phyloP scores from a whole-genome alignment of 2,888 invertebrate species.

The Apamea sordens region DNA sequence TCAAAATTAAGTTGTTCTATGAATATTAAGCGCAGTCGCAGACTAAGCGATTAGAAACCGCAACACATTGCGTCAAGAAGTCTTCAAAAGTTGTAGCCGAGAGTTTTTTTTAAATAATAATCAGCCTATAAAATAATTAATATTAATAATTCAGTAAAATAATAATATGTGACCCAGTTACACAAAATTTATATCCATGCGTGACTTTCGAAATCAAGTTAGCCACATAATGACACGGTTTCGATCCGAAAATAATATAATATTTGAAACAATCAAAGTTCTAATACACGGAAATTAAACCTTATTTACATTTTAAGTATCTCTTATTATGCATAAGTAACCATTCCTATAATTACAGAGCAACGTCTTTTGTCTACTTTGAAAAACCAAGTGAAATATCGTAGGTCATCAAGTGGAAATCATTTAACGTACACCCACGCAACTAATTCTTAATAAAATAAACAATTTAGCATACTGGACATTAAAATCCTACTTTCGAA shows the following conservation, averaged over 20 bases:
- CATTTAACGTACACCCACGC: too few species aligned
- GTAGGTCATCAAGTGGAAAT: too few species aligned
- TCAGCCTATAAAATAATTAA: too few species aligned
- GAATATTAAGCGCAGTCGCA: neutral
- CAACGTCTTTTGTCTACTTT: neutral
- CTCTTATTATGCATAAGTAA: slow-evolving; percentile 8
- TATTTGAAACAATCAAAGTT: slow-evolving; percentile 5
- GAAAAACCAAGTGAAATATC: neutral
- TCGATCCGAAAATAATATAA: slow-evolving; percentile 3
- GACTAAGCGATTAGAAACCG: too few species aligned
- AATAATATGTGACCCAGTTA: neutral
- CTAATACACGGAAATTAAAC: slow-evolving; percentile 6
- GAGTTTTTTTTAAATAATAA: too few species aligned
- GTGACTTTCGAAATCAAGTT: neutral
- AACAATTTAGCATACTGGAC: neutral
- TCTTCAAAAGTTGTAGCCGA: too few species aligned
- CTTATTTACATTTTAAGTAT: slow-evolving; percentile 28
- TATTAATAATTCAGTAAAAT: neutral
- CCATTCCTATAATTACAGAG: neutral
- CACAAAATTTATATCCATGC: neutral
- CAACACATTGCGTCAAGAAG: too few species aligned
- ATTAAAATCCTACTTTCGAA: neutral
- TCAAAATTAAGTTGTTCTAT: slow-evolving; percentile 2
- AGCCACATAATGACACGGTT: slow-evolving; percentile 19
- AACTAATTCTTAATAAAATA: neutral